These are phyloP conservation scores for Premnoplex brunnescens DNA, from an alignment of 2,797 vertebrate genomes.

Conservation along the genomic window DNA sequence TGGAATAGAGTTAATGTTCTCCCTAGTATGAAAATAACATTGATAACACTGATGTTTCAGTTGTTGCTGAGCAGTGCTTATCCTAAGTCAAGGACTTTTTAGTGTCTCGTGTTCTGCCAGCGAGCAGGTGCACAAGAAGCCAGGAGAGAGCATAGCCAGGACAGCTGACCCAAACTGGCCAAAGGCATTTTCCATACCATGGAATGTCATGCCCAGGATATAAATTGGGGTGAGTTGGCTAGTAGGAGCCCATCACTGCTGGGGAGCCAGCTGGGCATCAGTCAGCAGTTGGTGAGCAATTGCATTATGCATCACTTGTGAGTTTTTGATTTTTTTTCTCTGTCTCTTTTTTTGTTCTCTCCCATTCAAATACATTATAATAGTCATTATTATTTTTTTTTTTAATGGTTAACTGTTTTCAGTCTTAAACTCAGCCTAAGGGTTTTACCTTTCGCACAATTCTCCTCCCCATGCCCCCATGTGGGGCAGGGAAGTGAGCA, in stretches of 20 bases:
- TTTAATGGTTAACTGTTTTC: neutral
- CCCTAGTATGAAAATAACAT: neutral
- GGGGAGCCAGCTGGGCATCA: neutral
- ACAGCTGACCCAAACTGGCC: neutral
- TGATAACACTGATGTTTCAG: neutral
- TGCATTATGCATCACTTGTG: neutral
- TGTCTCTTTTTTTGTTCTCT: neutral
- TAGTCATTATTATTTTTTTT: no score
- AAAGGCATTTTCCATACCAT: neutral
- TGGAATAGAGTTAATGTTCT: neutral
- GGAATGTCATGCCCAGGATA: neutral
- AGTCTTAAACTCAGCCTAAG: neutral
- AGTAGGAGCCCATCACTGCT: neutral
- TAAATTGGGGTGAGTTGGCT: neutral
- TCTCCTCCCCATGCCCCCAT: neutral
- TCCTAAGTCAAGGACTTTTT: neutral
- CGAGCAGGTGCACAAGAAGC: neutral
- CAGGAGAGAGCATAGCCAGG: neutral
- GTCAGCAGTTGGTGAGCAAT: neutral
- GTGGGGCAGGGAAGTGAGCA: neutral
- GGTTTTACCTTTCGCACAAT: neutral
- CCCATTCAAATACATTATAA: neutral
- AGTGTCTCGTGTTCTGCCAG: neutral
- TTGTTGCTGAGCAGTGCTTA: neutral
- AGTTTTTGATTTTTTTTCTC: fast-evolving